These are phyloP conservation scores for Bhutanitis thaidina DNA, from an alignment of 2,888 invertebrate species.

Conservation along the genomic window DNA sequence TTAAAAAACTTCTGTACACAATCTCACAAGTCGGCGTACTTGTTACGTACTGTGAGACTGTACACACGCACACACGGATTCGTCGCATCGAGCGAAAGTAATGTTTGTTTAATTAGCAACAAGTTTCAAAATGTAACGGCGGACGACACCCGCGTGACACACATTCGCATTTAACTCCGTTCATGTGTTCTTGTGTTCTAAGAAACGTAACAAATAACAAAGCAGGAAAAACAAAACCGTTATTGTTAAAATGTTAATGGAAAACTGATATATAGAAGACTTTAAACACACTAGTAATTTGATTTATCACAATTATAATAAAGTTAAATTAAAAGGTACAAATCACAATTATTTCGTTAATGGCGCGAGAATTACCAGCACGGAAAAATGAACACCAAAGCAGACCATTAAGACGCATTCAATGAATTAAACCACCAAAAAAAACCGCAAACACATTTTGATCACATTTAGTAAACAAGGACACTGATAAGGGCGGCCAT, in stretches of 20 bases:
- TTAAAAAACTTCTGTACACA: conserved; percentile 29
- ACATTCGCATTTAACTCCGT: conserved; percentile 9
- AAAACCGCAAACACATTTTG: not conserved
- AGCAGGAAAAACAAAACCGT: not conserved
- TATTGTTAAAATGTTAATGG: not conserved
- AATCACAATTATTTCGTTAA: not conserved
- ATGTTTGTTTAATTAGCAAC: conserved; percentile 9
- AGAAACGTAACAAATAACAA: not conserved
- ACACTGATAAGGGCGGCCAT: conserved; percentile 1
- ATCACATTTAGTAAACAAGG: conserved; percentile 5
- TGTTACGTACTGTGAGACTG: too few species aligned
- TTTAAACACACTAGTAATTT: too few species aligned
- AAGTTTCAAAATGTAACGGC: conserved; percentile 4
- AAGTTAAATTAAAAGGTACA: too few species aligned
- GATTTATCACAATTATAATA: too few species aligned
- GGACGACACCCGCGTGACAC: not conserved
- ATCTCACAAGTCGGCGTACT: conserved; percentile 23
- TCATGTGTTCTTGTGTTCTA: conserved; percentile 13
- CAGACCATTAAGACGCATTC: not conserved
- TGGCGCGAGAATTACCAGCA: conserved; percentile 11
- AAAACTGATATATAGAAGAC: not conserved
- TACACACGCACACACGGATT: conserved; percentile 10
- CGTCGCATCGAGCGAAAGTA: not conserved
- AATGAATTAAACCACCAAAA: not conserved
- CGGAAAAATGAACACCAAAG: conserved; percentile 3